Percentiles rank a stretch among this genome's conserved stretches.
Evolutionary conservation across 1,140 invertebrate genomes (phyloP).

Genomic region (Diuraphis noxia): DNA sequence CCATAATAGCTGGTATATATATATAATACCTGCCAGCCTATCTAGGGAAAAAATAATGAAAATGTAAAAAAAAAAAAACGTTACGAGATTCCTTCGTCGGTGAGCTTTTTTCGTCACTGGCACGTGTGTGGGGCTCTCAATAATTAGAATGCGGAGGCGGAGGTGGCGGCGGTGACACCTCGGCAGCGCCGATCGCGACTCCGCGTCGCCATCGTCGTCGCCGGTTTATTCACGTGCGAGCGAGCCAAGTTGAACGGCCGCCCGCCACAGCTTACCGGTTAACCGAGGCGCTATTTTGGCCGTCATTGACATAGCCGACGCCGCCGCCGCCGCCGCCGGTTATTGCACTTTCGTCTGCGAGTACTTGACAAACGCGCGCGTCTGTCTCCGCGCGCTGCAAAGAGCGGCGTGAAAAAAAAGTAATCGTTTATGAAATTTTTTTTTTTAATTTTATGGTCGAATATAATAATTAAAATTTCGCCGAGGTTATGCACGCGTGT

Average conservation of each 20-base stretch:
- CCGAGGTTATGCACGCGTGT: background rate
- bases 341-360: slow-evolving; percentile 18
- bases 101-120: background rate
- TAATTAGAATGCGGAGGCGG: background rate
- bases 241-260: slow-evolving; percentile 51
- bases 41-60: too few relatives aligned
- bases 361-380: background rate
- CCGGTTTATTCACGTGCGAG: slow-evolving; percentile 7
- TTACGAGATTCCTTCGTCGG: background rate
- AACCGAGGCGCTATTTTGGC: slow-evolving; percentile 39
- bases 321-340: background rate
- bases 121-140: background rate
- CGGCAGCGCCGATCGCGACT: background rate
- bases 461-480: background rate
- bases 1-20: too few relatives aligned
- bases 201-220: background rate
- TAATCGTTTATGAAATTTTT: background rate
- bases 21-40: too few relatives aligned
- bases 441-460: background rate
- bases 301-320: background rate
- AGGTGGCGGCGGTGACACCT: background rate
- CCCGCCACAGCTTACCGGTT: slow-evolving; percentile 11
- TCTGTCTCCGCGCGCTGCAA: background rate
- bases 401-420: background rate
- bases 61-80: background rate